Percentiles rank a stretch among this genome's conserved stretches.
These are phyloP conservation scores for Brevipalpus yothersi DNA, from an alignment of 1,140 invertebrate genomes.

Conservation along the genomic window DNA sequence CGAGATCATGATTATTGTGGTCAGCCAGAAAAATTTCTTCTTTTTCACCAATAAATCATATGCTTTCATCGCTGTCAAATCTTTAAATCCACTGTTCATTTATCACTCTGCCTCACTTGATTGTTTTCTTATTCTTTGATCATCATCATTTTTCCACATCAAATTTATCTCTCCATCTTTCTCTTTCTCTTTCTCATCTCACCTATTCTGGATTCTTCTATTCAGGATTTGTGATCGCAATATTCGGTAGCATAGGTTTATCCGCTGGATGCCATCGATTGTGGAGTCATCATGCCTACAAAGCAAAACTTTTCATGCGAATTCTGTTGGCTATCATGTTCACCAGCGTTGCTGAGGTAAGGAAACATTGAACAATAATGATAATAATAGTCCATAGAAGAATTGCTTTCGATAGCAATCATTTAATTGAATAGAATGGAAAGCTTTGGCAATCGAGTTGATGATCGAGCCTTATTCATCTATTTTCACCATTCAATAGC, in stretches of 20 bases:
- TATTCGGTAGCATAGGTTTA: constrained; percentile 25
- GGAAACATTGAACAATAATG: background rate
- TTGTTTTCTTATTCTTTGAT: too few relatives aligned
- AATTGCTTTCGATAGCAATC: background rate
- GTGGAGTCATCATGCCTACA: constrained; percentile 81
- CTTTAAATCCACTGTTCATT: too few relatives aligned
- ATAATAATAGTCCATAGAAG: background rate
- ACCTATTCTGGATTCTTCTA: background rate
- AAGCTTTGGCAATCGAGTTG: background rate
- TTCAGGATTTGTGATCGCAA: background rate
- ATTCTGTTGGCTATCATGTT: constrained; percentile 43
- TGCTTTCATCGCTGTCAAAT: too few relatives aligned
- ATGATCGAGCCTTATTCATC: too few relatives aligned
- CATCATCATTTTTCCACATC: too few relatives aligned
- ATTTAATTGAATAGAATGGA: background rate
- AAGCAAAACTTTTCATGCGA: constrained; percentile 62
- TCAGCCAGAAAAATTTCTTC: too few relatives aligned
- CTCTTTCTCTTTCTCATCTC: too few relatives aligned
- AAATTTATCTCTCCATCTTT: too few relatives aligned
- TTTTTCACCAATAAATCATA: too few relatives aligned
- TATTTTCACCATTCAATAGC: too few relatives aligned
- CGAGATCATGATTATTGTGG: too few relatives aligned
- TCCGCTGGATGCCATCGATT: constrained; percentile 80
- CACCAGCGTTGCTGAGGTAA: constrained; percentile 65
- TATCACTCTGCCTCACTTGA: too few relatives aligned